Conservation (phyloP, 2,888 invertebrate species). For the Cosmia trapezina region DNA sequence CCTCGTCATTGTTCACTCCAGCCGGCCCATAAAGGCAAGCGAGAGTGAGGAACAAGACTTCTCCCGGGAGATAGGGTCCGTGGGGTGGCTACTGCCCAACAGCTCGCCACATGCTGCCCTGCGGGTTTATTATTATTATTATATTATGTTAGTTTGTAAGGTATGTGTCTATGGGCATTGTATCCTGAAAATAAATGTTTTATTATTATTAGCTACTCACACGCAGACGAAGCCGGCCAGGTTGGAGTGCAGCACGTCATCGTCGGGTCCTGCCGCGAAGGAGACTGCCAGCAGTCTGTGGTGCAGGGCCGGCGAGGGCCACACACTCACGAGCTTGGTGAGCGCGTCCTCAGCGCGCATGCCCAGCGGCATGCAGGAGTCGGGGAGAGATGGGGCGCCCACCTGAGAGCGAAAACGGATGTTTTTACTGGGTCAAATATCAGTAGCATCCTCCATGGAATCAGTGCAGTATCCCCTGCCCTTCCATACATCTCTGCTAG, state of each 20-base stretch:
- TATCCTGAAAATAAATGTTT: no score
- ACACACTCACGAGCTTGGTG: constrained; percentile 96
- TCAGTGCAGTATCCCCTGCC: no score
- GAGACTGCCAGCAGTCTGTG: constrained; percentile 97
- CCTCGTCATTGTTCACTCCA: no score
- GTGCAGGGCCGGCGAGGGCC: constrained; percentile 93
- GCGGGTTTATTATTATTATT: no score
- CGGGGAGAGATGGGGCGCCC: constrained; percentile 97
- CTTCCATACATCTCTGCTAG: background rate
- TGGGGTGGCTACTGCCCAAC: no score
- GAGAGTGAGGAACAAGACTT: no score
- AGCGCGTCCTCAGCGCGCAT: constrained; percentile 98
- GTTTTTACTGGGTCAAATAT: background rate
- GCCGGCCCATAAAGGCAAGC: no score
- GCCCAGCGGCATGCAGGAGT: constrained; percentile 98
- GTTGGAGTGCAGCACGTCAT: constrained; percentile 96
- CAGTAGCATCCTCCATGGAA: background rate
- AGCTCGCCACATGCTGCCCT: no score
- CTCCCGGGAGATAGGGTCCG: no score
- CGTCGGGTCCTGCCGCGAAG: constrained; percentile 95
- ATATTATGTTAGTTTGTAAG: no score
- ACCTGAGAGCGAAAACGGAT: constrained; percentile 86
- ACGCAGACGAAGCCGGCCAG: constrained; percentile 96
- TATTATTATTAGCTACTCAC: constrained; percentile 92
- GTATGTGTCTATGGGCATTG: no score